A percentile compares a stretch with the other conserved stretches of the same genome.
Evolutionary conservation across 2,888 invertebrate genomes (phyloP).

Genomic region (Quadroppia sp.): DNA sequence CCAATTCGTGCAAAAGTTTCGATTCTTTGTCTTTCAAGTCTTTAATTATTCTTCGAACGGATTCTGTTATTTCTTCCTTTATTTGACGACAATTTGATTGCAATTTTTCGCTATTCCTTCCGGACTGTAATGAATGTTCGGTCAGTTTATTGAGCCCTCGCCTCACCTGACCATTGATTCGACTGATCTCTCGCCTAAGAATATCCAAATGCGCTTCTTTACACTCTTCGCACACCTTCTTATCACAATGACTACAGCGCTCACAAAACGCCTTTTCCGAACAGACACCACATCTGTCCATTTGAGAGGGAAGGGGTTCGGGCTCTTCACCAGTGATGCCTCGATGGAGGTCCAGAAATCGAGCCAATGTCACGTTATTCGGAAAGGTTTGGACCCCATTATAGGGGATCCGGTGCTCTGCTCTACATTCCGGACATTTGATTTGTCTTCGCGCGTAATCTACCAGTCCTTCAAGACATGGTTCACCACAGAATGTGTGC

Average conservation of each 20-base stretch:
- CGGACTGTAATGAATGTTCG: conserved; percentile 68
- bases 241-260: conserved; percentile 91
- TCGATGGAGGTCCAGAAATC: conserved; percentile 89
- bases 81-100: conserved; percentile 85
- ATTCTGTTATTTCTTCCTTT: conserved; percentile 89
- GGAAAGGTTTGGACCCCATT: conserved; percentile 91
- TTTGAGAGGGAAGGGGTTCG: conserved; percentile 48
- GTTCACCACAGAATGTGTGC: conserved; percentile 98
- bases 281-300: conserved; percentile 75
- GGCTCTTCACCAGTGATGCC: conserved; percentile 61
- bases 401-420: conserved; percentile 92
- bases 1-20: conserved; percentile 59
- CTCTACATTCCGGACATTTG: conserved; percentile 96
- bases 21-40: conserved; percentile 62
- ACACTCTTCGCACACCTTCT: conserved; percentile 93
- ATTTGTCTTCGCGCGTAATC: conserved; percentile 92
- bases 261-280: conserved; percentile 77
- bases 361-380: conserved; percentile 89
- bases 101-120: conserved; percentile 80
- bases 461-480: conserved; percentile 94
- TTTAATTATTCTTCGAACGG: conserved; percentile 55
- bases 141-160: conserved; percentile 82
- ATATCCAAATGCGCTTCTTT: conserved; percentile 92
- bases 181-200: conserved; percentile 78
- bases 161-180: conserved; percentile 59